Evolutionary conservation across 2,888 invertebrate species (phyloP).

Genomic region (Chrysolina oricalcia): DNA sequence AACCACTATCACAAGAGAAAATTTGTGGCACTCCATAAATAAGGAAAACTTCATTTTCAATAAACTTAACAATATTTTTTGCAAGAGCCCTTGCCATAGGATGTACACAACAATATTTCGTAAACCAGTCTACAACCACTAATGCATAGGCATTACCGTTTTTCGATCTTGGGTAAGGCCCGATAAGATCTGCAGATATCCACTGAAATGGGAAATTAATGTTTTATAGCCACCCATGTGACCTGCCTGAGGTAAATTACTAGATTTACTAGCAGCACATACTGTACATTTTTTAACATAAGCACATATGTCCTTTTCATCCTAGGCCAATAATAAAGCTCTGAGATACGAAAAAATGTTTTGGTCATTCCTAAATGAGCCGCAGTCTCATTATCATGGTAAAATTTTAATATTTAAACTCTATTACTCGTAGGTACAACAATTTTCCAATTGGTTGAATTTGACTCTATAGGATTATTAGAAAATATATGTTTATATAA

Average conservation of each 20-base stretch:
- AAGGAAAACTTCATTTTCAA: conserved; percentile 48
- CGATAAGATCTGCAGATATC: conserved; percentile 48
- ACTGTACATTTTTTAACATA: conserved; percentile 36
- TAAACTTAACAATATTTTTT: conserved; percentile 34
- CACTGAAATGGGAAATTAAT: conserved; percentile 43
- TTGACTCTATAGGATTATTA: conserved; percentile 16
- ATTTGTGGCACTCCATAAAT: conserved; percentile 45
- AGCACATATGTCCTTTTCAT: too few species aligned
- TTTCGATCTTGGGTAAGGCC: conserved; percentile 44
- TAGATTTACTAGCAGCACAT: conserved; percentile 43
- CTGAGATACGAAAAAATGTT: too few species aligned
- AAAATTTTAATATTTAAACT: too few species aligned
- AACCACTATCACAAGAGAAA: conserved; percentile 42
- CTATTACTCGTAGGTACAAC: too few species aligned
- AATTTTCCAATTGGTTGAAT: too few species aligned
- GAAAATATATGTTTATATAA: conserved; percentile 44
- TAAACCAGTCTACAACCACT: conserved; percentile 28
- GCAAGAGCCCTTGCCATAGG: conserved; percentile 27
- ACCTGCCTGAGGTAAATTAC: conserved; percentile 44
- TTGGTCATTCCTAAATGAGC: too few species aligned
- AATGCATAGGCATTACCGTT: conserved; percentile 19
- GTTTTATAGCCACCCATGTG: conserved; percentile 38
- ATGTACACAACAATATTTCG: conserved; percentile 11
- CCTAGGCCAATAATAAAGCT: too few species aligned
- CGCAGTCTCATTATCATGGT: too few species aligned